These are phyloP conservation scores for Thera obeliscata DNA, from an alignment of 2,888 invertebrate genomes.

Conservation along the genomic window DNA sequence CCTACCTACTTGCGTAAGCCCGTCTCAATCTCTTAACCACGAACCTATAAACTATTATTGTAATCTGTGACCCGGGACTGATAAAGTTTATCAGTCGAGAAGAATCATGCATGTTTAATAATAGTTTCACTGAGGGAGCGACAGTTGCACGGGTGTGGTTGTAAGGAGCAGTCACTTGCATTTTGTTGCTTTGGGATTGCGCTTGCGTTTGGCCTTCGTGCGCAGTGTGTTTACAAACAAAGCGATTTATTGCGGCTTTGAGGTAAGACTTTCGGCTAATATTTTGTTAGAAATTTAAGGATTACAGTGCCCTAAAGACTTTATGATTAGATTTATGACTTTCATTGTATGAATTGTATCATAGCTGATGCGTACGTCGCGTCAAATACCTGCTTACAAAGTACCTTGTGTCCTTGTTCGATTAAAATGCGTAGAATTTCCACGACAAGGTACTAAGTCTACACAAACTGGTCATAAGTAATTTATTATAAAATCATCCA, in stretches of 20 bases:
- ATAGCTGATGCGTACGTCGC: background rate
- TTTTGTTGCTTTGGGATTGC: conserved; percentile 9
- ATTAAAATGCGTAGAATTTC: background rate
- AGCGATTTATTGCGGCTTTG: conserved; percentile 15
- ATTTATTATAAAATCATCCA: background rate
- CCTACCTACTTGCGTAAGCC: background rate
- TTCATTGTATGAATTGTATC: no score
- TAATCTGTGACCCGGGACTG: conserved; percentile 27
- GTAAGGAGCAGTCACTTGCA: conserved; percentile 16
- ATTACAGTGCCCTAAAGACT: background rate
- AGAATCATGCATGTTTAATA: conserved; percentile 35
- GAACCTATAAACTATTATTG: conserved; percentile 2
- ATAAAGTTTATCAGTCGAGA: conserved; percentile 35
- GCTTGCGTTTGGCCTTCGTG: conserved; percentile 18
- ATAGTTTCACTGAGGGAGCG: conserved; percentile 27
- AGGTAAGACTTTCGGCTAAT: conserved; percentile 16
- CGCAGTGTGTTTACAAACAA: conserved; percentile 32
- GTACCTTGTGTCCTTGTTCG: conserved; percentile 1
- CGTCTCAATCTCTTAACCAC: background rate
- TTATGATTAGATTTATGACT: no score
- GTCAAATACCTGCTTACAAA: conserved; percentile 7
- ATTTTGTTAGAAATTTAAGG: background rate
- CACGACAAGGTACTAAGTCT: background rate
- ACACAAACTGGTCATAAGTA: background rate
- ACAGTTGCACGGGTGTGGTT: conserved; percentile 37